Evolutionary conservation across 2,113 vertebrate species (phyloP).

Genomic region (Zapornia atra): DNA sequence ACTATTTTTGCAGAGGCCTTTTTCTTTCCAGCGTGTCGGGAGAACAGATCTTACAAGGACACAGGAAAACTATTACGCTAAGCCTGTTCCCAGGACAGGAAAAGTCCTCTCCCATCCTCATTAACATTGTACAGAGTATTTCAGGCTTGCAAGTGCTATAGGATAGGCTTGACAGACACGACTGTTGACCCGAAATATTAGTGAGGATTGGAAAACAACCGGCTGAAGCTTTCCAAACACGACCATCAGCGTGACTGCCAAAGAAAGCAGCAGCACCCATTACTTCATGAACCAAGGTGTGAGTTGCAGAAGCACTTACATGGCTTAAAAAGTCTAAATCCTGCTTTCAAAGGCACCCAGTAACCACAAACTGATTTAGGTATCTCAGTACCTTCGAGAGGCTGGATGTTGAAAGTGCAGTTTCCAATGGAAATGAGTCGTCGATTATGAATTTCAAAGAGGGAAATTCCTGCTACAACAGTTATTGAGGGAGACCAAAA

Average conservation of each 20-base stretch:
- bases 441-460: neutral
- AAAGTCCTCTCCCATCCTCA: slow-evolving; percentile 30
- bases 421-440: neutral
- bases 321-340: neutral
- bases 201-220: neutral
- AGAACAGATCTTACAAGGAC: neutral
- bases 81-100: neutral
- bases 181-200: neutral
- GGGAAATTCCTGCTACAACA: neutral
- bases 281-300: neutral
- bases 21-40: neutral
- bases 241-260: neutral
- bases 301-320: slow-evolving; percentile 27
- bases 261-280: slow-evolving; percentile 27
- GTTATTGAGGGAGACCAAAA: neutral
- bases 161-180: neutral
- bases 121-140: slow-evolving; percentile 18
- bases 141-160: slow-evolving; percentile 34
- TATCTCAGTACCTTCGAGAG: neutral
- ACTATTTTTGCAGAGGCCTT: neutral
- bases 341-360: slow-evolving; percentile 20
- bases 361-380: neutral
- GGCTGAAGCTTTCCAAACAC: neutral
- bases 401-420: neutral
- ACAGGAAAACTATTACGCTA: slow-evolving; percentile 18